phyloP scores from a whole-genome alignment of 2,113 vertebrate genomes.

The Xiphophorus hellerii region DNA sequence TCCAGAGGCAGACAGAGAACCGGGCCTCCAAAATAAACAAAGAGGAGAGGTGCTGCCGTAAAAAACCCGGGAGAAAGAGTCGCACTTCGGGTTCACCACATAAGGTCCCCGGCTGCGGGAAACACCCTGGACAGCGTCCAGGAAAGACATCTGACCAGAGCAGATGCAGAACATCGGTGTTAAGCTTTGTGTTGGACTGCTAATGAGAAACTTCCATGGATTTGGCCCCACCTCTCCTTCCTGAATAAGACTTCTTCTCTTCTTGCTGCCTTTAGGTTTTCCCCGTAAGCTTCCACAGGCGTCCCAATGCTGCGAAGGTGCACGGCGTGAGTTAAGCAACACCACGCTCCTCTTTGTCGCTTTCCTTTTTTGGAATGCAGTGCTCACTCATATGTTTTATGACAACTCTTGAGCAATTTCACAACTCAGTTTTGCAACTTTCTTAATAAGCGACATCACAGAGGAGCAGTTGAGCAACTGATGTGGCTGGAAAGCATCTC shows the following conservation, averaged over 20 bases:
- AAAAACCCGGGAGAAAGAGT: slow-evolving; percentile 16
- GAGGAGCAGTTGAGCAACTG: not conserved
- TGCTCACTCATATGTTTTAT: not conserved
- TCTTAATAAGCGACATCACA: slow-evolving; percentile 24
- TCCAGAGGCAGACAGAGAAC: slow-evolving; percentile 39
- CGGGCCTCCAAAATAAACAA: slow-evolving; percentile 59
- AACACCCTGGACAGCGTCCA: not conserved
- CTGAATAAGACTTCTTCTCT: not conserved
- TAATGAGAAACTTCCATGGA: not conserved
- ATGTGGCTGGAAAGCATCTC: not conserved
- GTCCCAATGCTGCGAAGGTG: not conserved
- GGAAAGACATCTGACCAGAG: not conserved
- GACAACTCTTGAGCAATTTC: slow-evolving; percentile 33
- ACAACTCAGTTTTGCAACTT: slow-evolving; percentile 50
- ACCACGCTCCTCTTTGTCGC: not conserved
- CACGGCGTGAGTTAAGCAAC: not conserved
- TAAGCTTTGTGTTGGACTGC: not conserved
- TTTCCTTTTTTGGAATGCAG: slow-evolving; percentile 4
- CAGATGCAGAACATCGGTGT: not conserved
- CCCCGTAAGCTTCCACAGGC: slow-evolving; percentile 16
- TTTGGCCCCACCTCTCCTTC: slow-evolving; percentile 7
- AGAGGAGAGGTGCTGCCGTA: not conserved
- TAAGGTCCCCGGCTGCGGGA: not conserved
- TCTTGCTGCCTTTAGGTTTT: not conserved
- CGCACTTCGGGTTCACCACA: slow-evolving; percentile 15